Base-by-base conservation (phyloP, 2,888 invertebrate genomes). In the Lasius platythorax region DNA sequence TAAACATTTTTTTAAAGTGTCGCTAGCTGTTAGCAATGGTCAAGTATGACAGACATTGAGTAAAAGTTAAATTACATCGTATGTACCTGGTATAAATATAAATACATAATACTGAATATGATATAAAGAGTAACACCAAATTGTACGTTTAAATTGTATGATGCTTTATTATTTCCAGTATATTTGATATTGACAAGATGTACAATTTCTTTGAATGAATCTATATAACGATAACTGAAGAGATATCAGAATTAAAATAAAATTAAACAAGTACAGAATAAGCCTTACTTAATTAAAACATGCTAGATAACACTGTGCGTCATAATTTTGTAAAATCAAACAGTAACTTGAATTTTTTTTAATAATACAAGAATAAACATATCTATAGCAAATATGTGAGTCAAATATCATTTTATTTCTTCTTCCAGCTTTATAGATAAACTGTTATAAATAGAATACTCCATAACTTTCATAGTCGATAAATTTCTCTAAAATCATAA, bases 131-230 rank as follows among this genome's bases (percentile, higher is more conserved):
- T 87, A 88, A 89, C 85, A 90, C 87, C 82, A 88, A 87, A 85
- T 66, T 82, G 66, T 89, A 84, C 84, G 87, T 92, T 91, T 90
- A 87, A 90, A 92, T 93, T 90, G 91, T 88, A 91, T 92, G 91
- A 92, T 92, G 88, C 90, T 93, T 93, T 93, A 92, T 92, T 93
- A 85, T 91, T 92, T 89, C 90, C 91, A 93, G 91, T 90, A 87
- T 91, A 89, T 89, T 91, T 89, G 87, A 89, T 93, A 91, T 92
- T 92, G 93, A 93, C 94, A 94, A 94, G 94, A 93, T 93, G 92
- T 93, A 94, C 93, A 94, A 92, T 93, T 92, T 88, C 87, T 91
- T 88, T 66, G 50, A 88, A 87, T 88, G 84, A 85, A 83, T 72
- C 85, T 86, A 85, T 61, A 46, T 66, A 76, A 84, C 85, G 79